Evolutionary conservation across 2,888 invertebrate species (phyloP), one percentile per base, ranked within the genome.

Genomic region (Hyposoter dolosus): DNA sequence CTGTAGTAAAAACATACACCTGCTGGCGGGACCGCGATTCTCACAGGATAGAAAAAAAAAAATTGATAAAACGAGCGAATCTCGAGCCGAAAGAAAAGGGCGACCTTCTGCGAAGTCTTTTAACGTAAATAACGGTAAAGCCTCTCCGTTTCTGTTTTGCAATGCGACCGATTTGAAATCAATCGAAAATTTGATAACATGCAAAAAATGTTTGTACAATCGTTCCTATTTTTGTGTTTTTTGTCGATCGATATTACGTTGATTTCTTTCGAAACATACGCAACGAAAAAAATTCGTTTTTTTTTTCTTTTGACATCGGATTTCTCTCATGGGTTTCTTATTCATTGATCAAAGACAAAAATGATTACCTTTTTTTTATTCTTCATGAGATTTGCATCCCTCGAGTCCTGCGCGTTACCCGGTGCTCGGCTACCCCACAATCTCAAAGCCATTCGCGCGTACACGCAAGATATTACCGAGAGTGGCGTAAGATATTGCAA

Each of bases 381-480:
- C 90, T 96, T 96, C 94, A 97, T 96, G 82, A 98, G 95, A 81
- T 96, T 96, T n/a, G 97, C 97, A 90, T 98, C 98, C 35, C 97
- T 95, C 17, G 96, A 95, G 93, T 97, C 97, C 90, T 97, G 96
- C 0, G 97, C 97, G 91, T 97, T 97, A 6, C 98, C 98, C 0
- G 98, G 98, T 0, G 97, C 96, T 69, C 96, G 95, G 4, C 97
- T 96, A 3, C 97, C 97, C 97, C 98, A 98, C 45, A 98, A 95
- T 89, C 96, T 96, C 90, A 96, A 95, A 0, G 97, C 97, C 96
- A 98, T 97, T 91, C 97, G 95, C 66, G 96, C 96, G 94, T 98
- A 98, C 17, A 98, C 97, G 91, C 96, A 97, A 76, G 97, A 96
- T 91, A 98, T 98, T 88, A 98, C 96, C 89, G 96, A 95, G 88